A percentile compares a stretch with the other conserved stretches of the same genome.
phyloP scores from a whole-genome alignment of 2,113 vertebrate species.

The Crypturellus undulatus region DNA sequence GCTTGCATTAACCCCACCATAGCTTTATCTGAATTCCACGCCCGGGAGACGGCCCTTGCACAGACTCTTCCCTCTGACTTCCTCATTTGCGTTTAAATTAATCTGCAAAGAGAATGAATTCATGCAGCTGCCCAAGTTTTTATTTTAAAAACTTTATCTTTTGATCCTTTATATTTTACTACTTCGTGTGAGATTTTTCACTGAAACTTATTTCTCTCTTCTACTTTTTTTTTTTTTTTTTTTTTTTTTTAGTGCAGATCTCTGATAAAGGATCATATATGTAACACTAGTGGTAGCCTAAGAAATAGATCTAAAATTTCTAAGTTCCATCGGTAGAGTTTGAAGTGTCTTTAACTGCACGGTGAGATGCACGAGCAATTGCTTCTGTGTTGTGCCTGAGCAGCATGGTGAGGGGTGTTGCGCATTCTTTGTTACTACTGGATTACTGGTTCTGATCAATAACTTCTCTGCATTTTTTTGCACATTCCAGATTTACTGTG shows the following conservation, averaged over 20 bases:
- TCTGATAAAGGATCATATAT: background rate
- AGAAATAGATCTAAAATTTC: background rate
- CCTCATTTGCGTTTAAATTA: background rate
- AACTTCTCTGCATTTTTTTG: background rate
- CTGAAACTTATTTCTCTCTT: background rate
- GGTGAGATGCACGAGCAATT: background rate
- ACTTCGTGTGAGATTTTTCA: background rate
- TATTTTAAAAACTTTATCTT: background rate
- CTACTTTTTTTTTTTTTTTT: background rate
- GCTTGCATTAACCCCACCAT: background rate
- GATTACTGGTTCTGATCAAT: background rate
- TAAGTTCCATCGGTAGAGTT: background rate
- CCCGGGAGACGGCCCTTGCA: background rate
- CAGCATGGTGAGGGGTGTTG: background rate
- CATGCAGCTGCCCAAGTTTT: background rate
- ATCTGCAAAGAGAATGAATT: background rate
- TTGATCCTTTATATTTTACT: background rate
- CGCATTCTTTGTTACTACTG: background rate
- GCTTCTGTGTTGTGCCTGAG: background rate
- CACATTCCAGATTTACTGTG: slow-evolving; percentile 76
- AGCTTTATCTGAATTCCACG: background rate
- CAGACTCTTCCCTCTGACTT: background rate
- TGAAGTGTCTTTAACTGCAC: background rate
- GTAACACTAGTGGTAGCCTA: background rate
- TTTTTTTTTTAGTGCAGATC: background rate